Conservation (phyloP, 2,797 vertebrate genomes). For the Catharus ustulatus region DNA sequence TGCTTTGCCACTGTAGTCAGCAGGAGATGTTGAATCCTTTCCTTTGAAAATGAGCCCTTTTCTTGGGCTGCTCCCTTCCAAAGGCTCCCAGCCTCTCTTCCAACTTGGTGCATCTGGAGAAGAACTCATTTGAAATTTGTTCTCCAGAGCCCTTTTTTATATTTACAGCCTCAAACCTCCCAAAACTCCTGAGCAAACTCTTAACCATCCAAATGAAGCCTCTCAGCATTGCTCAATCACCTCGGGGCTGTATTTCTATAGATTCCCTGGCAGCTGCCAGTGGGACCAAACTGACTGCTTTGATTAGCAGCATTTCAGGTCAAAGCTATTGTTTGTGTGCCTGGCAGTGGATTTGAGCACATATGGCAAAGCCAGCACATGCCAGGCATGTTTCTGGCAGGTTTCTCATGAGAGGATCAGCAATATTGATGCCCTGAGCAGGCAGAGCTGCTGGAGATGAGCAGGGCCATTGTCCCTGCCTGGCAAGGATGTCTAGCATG, state of each 20-base stretch:
- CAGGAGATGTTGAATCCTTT: background rate
- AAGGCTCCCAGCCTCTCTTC: background rate
- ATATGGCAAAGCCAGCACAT: background rate
- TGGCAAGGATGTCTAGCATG: background rate
- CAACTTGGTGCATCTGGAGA: background rate
- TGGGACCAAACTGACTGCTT: background rate
- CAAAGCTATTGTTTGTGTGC: background rate
- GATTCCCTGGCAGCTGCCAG: fast-evolving
- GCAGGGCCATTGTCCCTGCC: background rate
- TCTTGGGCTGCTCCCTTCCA: background rate
- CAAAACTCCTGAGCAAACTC: background rate
- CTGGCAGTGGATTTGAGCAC: background rate
- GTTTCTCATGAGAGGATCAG: background rate
- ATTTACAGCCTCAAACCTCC: background rate
- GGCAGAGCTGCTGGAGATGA: background rate
- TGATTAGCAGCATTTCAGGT: background rate
- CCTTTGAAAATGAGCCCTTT: background rate
- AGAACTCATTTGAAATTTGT: background rate
- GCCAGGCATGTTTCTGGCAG: background rate
- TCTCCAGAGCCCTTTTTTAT: background rate
- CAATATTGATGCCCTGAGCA: background rate
- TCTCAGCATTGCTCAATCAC: background rate
- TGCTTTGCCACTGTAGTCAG: background rate
- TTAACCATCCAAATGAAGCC: background rate
- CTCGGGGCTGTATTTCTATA: fast-evolving